Evolutionary conservation across 2,113 vertebrate genomes (phyloP).

Genomic region (Hucho hucho): DNA sequence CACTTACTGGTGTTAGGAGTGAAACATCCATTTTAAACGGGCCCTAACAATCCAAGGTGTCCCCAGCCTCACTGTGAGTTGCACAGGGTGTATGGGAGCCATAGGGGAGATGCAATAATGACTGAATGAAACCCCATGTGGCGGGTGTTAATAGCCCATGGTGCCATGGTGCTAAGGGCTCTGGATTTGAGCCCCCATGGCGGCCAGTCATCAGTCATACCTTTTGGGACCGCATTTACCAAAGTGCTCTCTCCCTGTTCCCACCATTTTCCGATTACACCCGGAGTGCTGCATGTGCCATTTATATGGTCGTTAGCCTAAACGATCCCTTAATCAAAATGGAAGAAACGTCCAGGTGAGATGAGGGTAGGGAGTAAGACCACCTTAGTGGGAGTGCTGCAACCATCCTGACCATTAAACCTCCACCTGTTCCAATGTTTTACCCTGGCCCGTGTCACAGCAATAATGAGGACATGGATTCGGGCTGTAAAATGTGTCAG

Average conservation of each 20-base stretch:
- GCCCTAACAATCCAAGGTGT: not conserved
- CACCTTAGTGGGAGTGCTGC: not conserved
- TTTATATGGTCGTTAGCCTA: slow-evolving; percentile 18
- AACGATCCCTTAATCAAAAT: slow-evolving; percentile 39
- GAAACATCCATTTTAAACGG: not conserved
- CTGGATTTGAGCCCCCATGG: slow-evolving; percentile 9
- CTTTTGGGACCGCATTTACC: slow-evolving; percentile 6
- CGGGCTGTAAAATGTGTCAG: slow-evolving; percentile 13
- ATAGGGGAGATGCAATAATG: not conserved
- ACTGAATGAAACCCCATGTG: slow-evolving; percentile 4
- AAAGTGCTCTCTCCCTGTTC: slow-evolving; percentile 13
- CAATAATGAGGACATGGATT: slow-evolving; percentile 39
- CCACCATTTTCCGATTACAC: slow-evolving; percentile 39
- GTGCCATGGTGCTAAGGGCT: slow-evolving; percentile 9
- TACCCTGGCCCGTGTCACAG: slow-evolving; percentile 33
- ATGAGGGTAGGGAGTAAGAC: not conserved
- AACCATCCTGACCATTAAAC: slow-evolving; percentile 39
- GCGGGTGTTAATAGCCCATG: slow-evolving; percentile 29
- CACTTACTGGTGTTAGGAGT: not conserved
- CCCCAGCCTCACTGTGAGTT: not conserved
- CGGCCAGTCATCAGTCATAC: slow-evolving; percentile 30
- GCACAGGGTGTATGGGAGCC: not conserved
- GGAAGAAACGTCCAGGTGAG: not conserved
- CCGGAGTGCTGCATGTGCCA: slow-evolving; percentile 19
- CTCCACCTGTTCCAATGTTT: slow-evolving; percentile 41